A percentile compares a stretch with the other conserved stretches of the same genome.
Conservation (phyloP, 2,888 invertebrate species). For the Deilephila elpenor region DNA sequence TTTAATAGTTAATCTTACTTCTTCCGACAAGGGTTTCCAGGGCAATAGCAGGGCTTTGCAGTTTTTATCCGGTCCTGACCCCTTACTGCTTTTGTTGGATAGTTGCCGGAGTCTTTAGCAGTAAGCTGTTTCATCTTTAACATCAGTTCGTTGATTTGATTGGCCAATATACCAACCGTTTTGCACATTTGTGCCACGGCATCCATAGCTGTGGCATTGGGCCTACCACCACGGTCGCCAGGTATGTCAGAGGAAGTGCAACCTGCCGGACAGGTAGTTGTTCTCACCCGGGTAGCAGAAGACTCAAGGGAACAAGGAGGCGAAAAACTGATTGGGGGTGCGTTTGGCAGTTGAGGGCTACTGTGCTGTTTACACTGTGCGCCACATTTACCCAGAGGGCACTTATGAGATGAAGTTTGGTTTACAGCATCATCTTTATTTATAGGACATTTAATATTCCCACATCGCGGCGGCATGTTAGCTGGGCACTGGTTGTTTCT, state of each 20-base stretch:
- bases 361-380: constrained; percentile 51
- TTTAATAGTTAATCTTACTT: neutral
- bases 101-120: constrained; percentile 27
- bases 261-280: constrained; percentile 39
- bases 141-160: constrained; percentile 55
- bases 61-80: constrained; percentile 35
- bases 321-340: neutral
- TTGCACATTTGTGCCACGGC: constrained; percentile 58
- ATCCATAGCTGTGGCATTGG: constrained; percentile 25
- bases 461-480: constrained; percentile 58
- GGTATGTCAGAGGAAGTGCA: constrained; percentile 40
- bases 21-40: constrained; percentile 51
- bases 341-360: constrained; percentile 39
- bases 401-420: constrained; percentile 39
- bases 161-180: constrained; percentile 54
- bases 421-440: constrained; percentile 39
- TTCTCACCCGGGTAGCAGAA: neutral
- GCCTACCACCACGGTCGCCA: constrained; percentile 43
- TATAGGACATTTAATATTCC: constrained; percentile 48
- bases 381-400: constrained; percentile 53
- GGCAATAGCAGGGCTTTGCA: constrained; percentile 62
- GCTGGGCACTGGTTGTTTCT: constrained; percentile 63
- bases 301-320: constrained; percentile 24
- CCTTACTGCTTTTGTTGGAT: neutral
- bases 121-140: constrained; percentile 47